Base-by-base conservation (phyloP, 2,888 invertebrate species). In the Himalopsyche anomala region DNA sequence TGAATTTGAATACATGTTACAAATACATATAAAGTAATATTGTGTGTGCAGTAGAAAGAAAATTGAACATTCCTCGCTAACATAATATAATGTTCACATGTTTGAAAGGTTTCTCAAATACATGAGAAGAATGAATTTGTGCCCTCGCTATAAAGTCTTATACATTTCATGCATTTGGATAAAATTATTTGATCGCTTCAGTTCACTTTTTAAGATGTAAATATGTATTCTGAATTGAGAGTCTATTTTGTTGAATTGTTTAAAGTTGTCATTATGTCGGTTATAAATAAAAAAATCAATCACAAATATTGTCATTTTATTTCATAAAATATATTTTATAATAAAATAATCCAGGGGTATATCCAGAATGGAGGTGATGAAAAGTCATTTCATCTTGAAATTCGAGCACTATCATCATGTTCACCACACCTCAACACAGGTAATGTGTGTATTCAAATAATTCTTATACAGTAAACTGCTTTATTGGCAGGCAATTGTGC, bases 51-150 rank as follows among this genome's bases (percentile, higher is more conserved):
- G 5, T 74, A 74, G 28, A 74, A 51, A 74, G 74, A 74, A 74
- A 74, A 74, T 74, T 74, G 74, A 74, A 74, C 74, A 74, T 74
- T 74, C 74, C 74, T 74, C 36, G 74, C 74, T 74, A 74, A 36
- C 74, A 74, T 74, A 74, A 36, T 74, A 36, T 19, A 12, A 74
- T 74, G 74, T 74, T 74, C 74, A 74, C 36, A 36, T 74, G 19
- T 74, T 74, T 74, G 74, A 74, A 74, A 74, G 74, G 15, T 74
- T 74, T 74, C 74, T 19, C 38, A 74, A 74, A 36, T 74, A 38
- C 38, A 36, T 36, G 74, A 36, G 74, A 15, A n/a, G 62, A 74
- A 28, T 74, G 74, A 74, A 74, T 74, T 38, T 38, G 12, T 9
- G 15, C 38, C 36, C 19, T 62, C 62, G 6, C 62, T 28, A 15